Conservation (phyloP, 1,140 invertebrate genomes). For the Drosophila yakuba region DNA sequence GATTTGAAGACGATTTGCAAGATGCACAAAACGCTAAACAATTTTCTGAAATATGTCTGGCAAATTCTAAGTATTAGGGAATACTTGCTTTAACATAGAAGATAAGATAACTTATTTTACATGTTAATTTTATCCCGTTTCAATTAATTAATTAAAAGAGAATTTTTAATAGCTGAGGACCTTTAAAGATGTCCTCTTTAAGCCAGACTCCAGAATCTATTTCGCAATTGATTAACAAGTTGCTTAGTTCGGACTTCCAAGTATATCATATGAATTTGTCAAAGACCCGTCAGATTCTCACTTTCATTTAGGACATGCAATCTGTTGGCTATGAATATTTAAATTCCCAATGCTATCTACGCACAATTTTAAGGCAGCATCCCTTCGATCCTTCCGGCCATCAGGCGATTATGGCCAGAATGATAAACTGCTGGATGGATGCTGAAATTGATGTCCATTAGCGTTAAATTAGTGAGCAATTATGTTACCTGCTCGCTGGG, state of each 20-base stretch:
- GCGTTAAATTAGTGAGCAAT: conserved; percentile 80
- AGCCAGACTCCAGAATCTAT: conserved; percentile 1
- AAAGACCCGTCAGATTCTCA: conserved; percentile 20
- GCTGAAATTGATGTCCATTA: conserved; percentile 74
- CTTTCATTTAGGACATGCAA: background rate
- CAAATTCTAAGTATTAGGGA: background rate
- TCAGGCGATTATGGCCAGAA: conserved; percentile 41
- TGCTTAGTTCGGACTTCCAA: background rate
- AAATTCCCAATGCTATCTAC: conserved; percentile 31
- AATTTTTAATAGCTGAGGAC: too few species aligned
- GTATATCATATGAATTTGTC: conserved; percentile 2
- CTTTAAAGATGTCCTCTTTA: background rate
- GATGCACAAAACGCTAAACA: conserved; percentile 24
- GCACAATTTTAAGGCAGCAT: conserved; percentile 16
- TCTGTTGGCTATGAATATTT: conserved; percentile 33
- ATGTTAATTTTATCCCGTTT: too few species aligned
- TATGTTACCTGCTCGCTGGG: conserved; percentile 50
- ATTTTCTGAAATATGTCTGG: conserved; percentile 51
- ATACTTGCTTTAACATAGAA: too few species aligned
- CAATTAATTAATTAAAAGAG: too few species aligned
- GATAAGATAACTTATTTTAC: too few species aligned
- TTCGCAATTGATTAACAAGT: conserved; percentile 13
- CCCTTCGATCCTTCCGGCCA: background rate
- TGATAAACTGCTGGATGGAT: conserved; percentile 67
- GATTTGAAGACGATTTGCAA: conserved; percentile 40